phyloP scores from a whole-genome alignment of 2,797 vertebrate genomes.

The Coreius guichenoti region DNA sequence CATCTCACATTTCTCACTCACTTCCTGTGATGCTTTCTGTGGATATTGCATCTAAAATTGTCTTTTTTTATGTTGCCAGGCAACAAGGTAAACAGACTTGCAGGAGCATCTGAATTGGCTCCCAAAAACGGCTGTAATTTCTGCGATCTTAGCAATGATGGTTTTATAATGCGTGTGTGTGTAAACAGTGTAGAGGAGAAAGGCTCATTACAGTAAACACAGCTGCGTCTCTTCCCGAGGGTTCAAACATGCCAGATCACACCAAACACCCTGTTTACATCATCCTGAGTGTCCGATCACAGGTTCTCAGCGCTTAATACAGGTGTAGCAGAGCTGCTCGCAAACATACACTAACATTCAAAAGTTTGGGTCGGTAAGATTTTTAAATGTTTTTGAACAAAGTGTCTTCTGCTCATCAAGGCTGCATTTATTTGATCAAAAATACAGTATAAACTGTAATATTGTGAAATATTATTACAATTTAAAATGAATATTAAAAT shows the following conservation, averaged over 20 bases:
- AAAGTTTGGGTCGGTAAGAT: background rate
- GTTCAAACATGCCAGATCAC: background rate
- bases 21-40: slow-evolving; percentile 6
- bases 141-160: slow-evolving; percentile 17
- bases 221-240: background rate
- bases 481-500: background rate
- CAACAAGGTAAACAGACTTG: slow-evolving; percentile 64
- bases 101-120: slow-evolving; percentile 31
- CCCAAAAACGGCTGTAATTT: slow-evolving; percentile 33
- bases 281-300: background rate
- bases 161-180: slow-evolving; percentile 26
- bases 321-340: background rate
- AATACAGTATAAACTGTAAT: background rate
- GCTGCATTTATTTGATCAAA: background rate
- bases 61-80: slow-evolving; percentile 58
- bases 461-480: background rate
- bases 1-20: slow-evolving; percentile 5
- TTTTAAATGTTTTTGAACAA: background rate
- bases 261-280: background rate
- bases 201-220: slow-evolving; percentile 9
- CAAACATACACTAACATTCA: background rate
- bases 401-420: background rate
- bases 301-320: background rate
- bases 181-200: background rate
- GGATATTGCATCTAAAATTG: slow-evolving; percentile 52